A percentile compares a stretch with the other conserved stretches of the same genome.
These are phyloP conservation scores for Rhaphigaster nebulosa DNA, from an alignment of 2,888 invertebrate genomes.

Conservation along the genomic window DNA sequence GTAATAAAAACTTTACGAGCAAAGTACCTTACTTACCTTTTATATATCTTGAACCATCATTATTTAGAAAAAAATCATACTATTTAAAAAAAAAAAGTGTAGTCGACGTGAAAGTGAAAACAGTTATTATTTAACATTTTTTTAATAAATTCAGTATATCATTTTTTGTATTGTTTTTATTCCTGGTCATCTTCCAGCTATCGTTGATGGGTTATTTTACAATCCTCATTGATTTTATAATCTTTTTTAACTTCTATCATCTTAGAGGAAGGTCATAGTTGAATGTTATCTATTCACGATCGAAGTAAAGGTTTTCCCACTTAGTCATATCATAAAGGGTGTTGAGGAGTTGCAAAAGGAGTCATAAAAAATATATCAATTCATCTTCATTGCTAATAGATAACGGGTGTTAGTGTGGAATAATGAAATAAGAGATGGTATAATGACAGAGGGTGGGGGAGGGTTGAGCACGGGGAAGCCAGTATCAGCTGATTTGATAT, in stretches of 20 bases:
- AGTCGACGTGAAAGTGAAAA: no score
- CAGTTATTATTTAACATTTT: no score
- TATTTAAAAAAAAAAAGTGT: no score
- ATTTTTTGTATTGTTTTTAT: no score
- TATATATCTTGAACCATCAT: no score
- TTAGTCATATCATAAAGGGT: neutral
- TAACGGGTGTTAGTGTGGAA: neutral
- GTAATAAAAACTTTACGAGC: no score
- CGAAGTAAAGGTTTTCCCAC: neutral
- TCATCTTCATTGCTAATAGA: neutral
- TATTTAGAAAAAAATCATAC: no score
- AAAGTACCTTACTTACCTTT: no score
- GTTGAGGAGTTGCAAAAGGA: neutral
- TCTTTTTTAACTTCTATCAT: neutral
- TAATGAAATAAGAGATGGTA: neutral
- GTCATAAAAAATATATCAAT: neutral
- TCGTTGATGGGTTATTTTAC: neutral
- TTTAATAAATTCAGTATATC: no score
- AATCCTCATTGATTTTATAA: neutral
- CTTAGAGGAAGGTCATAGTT: neutral
- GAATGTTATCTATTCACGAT: neutral
- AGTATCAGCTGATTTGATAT: conserved; percentile 24
- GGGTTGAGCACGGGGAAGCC: neutral
- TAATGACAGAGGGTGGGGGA: neutral
- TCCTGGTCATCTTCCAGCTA: no score